These are phyloP conservation scores for Chymomyza amoena DNA, from an alignment of 2,888 invertebrate species.

Conservation along the genomic window DNA sequence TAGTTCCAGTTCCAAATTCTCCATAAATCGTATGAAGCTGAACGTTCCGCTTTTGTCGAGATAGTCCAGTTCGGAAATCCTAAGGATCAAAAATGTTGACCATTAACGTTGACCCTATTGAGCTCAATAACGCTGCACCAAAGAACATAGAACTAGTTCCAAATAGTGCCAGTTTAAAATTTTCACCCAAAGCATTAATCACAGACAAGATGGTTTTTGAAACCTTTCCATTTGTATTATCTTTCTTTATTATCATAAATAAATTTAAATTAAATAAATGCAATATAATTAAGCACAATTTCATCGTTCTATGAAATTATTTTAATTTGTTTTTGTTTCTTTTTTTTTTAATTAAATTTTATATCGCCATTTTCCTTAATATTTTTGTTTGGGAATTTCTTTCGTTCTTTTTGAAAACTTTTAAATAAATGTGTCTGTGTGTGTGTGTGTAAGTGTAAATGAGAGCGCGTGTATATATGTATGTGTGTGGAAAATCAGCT, in stretches of 20 bases:
- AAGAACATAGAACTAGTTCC: no score
- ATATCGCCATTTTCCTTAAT: slow-evolving; percentile 13
- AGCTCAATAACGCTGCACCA: no score
- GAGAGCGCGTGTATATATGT: slow-evolving; percentile 30
- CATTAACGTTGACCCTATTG: no score
- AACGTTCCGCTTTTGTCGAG: no score
- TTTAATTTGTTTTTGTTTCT: slow-evolving; percentile 44
- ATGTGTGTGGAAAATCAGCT: slow-evolving; percentile 7
- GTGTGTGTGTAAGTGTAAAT: slow-evolving; percentile 44
- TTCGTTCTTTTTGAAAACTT: slow-evolving; percentile 16
- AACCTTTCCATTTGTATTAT: slow-evolving; percentile 47
- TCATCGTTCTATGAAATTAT: slow-evolving; percentile 64
- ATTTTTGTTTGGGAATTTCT: slow-evolving; percentile 2
- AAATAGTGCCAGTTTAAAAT: no score
- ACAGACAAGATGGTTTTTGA: neutral
- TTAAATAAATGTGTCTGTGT: slow-evolving; percentile 14
- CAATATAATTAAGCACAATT: slow-evolving; percentile 76
- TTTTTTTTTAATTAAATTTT: slow-evolving; percentile 41
- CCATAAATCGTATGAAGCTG: no score
- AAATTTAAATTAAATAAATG: slow-evolving; percentile 75
- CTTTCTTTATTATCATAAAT: slow-evolving; percentile 72
- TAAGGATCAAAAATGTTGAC: no score
- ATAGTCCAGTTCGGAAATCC: no score
- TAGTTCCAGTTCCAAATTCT: no score
- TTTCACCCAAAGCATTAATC: no score